Evolutionary conservation across 2,113 vertebrate species (phyloP).

Genomic region (Plestiodon gilberti): DNA sequence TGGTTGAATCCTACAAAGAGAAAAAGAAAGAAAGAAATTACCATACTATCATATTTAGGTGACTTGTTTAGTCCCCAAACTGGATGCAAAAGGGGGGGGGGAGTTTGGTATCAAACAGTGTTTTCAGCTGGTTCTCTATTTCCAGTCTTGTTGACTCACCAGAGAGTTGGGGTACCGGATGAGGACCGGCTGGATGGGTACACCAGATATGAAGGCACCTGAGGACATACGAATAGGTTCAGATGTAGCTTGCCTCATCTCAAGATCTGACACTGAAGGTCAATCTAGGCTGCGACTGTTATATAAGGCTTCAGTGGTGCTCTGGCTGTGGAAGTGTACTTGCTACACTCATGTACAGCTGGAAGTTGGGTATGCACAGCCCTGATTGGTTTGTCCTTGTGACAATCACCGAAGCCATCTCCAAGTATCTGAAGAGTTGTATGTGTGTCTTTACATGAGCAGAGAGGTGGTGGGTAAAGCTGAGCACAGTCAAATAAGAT

Average conservation of each 20-base stretch:
- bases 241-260: background rate
- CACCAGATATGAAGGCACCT: conserved; percentile 90
- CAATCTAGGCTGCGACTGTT: background rate
- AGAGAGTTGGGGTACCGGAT: conserved; percentile 85
- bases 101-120: background rate
- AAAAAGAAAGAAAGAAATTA: background rate
- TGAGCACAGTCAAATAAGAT: background rate
- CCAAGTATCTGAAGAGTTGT: no score
- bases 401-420: background rate
- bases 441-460: background rate
- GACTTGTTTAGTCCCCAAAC: background rate
- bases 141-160: conserved; percentile 74
- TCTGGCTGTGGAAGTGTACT: background rate
- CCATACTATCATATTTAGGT: background rate
- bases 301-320: background rate
- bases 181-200: conserved; percentile 89
- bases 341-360: background rate
- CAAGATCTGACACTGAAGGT: background rate
- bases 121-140: background rate
- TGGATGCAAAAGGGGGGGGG: background rate
- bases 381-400: background rate
- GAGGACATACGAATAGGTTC: background rate
- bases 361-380: background rate
- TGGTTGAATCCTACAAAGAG: conserved; percentile 68
- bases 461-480: background rate